Base-by-base conservation (phyloP, 1,140 invertebrate genomes). In the Pogonognathellus flavescens region DNA sequence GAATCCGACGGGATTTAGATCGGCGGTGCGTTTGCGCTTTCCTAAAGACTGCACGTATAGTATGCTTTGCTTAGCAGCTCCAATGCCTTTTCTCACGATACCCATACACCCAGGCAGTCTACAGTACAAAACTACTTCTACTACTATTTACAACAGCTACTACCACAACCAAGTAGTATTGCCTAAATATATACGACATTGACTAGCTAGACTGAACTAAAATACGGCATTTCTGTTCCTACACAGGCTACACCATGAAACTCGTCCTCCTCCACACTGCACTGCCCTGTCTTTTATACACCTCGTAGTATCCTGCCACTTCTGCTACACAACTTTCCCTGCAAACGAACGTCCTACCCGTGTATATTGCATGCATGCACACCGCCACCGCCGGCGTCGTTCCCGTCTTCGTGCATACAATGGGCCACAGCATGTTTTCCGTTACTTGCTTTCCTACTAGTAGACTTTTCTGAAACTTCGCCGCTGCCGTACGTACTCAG, bases 21-120 rank as follows among this genome's bases (percentile, higher is more conserved):
- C 70, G 70, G 25, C 31, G 70, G 70, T 31, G 70, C 70, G 70
- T 76, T 76, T 76, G 70, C 70, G 70, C 70, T n/a, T 76, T 76
- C 41, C 70, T n/a, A 14, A n/a, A 76, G 22, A 50, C 70, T 76
- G 70, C 31, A 76, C n/a, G 31, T 41, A 41, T 41, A n/a, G n/a
- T n/a, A 41, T 41, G 6, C 31, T 41, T 41, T 41, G 70, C 70
- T 50, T n/a, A 41, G 16, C 70, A 10, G n/a, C 31, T 49, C 14
- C 70, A 49, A 76, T 76, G 25, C 25, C 70, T 49, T 76, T 62
- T 76, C 70, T 76, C 70, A 76, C 41, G 41, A 76, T 76, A 76
- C 70, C 41, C 70, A 76, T 49, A 76, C 70, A 50, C 31, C 1
- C 31, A 41, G 6, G 2, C 31, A 41, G 31, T 41, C 31, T n/a